Percentiles rank a stretch among this genome's conserved stretches.
Evolutionary conservation across 2,888 invertebrate genomes (phyloP).

Genomic region (Cephonodes hylas): DNA sequence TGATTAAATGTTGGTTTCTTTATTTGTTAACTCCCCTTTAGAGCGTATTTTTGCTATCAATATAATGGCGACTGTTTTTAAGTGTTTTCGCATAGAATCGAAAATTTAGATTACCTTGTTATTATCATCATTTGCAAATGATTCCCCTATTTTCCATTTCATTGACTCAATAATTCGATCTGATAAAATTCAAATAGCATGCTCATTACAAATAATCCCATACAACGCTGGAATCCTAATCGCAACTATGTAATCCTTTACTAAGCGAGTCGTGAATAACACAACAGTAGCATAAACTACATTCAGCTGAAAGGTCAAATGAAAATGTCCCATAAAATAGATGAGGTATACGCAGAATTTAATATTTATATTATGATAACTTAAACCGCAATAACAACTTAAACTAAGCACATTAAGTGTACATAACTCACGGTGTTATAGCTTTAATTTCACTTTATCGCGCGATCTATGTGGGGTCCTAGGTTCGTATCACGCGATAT

Average conservation of each 20-base stretch:
- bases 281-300: neutral
- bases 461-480: neutral
- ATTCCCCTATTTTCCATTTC: too few species aligned
- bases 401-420: constrained; percentile 3
- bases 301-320: neutral
- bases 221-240: neutral
- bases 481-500: neutral
- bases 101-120: too few species aligned
- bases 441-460: neutral
- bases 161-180: too few species aligned
- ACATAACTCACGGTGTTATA: neutral
- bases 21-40: too few species aligned
- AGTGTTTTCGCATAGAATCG: too few species aligned
- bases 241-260: neutral
- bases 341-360: neutral
- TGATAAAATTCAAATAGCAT: too few species aligned
- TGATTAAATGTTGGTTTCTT: too few species aligned
- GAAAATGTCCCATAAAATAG: neutral
- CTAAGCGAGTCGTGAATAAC: neutral
- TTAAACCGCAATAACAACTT: neutral
- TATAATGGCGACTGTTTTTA: too few species aligned
- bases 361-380: constrained; percentile 1
- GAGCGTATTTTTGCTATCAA: too few species aligned
- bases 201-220: neutral
- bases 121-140: too few species aligned